These are phyloP conservation scores for Celastrina argiolus DNA, from an alignment of 2,888 invertebrate genomes.

Conservation along the genomic window DNA sequence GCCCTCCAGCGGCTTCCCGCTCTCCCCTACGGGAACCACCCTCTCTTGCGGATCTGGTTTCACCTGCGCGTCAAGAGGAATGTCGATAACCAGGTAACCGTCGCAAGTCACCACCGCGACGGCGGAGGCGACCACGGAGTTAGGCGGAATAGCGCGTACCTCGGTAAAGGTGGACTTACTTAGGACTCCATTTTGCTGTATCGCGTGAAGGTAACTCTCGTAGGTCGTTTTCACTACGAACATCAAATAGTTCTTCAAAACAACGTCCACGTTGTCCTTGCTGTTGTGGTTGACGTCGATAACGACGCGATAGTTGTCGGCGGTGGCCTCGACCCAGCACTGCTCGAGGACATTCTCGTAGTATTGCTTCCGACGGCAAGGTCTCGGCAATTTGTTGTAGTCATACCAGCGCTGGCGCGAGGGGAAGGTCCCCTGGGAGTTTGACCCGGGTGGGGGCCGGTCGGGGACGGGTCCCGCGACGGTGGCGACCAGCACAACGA, in stretches of 20 bases:
- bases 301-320: slow-evolving; percentile 58
- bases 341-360: slow-evolving; percentile 62
- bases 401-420: slow-evolving; percentile 30
- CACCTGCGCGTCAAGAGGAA: slow-evolving; percentile 44
- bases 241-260: slow-evolving; percentile 58
- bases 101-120: slow-evolving; percentile 54
- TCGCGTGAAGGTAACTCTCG: slow-evolving; percentile 63
- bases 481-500: slow-evolving; percentile 53
- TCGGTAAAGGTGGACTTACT: slow-evolving; percentile 35
- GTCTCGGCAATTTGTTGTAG: slow-evolving; percentile 37
- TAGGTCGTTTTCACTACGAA: slow-evolving; percentile 57
- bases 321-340: slow-evolving; percentile 57
- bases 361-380: slow-evolving; percentile 54
- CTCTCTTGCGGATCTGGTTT: not conserved
- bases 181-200: slow-evolving; percentile 67
- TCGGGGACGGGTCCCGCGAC: slow-evolving; percentile 44
- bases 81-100: slow-evolving; percentile 53
- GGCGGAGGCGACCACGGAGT: slow-evolving; percentile 56
- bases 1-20: slow-evolving; percentile 46
- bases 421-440: slow-evolving; percentile 46
- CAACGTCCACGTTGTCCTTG: slow-evolving; percentile 60
- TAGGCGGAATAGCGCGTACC: slow-evolving; percentile 43
- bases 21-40: slow-evolving; percentile 46
- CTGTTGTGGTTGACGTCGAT: slow-evolving; percentile 63
- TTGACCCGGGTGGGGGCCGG: slow-evolving; percentile 30